Evolutionary conservation across 1,140 invertebrate genomes (phyloP), one percentile per base, ranked within the genome.

Genomic region (Spodoptera litura): DNA sequence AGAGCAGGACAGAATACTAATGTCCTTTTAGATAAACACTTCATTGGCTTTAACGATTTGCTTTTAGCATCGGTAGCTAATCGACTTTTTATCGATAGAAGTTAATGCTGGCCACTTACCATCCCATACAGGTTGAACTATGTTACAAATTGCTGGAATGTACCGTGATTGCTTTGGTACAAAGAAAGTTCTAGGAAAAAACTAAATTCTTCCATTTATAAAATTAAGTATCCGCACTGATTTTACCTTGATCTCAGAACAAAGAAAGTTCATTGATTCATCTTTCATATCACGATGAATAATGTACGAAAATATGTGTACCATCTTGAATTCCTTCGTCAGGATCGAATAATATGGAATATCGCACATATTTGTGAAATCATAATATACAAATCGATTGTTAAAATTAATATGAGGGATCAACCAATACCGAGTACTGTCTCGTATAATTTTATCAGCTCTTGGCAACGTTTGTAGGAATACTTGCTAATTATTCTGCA

Each of bases 11-110:
- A 52, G 66, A n/a, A 66, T 70, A 13, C 44, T 70, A 31, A 70
- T 70, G 66, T 70, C 66, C 49, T 53, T 53, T 52, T 53, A 52
- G 20, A 70, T 70, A 70, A 70, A 70, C 49, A 70, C 66, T 70
- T 70, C 66, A 70, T 70, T 52, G 66, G 31, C 44, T 70, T 70
- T 70, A 70, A 70, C 25, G 66, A 35, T 51, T n/a, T n/a, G 51
- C 66, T 70, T 70, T 27, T 70, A 70, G 49, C 20, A 66, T 66
- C 62, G 38, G 62, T n/a, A 66, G 62, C 62, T 66, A 66, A 66
- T 66, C 62, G 62, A 3, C 35, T 38, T 49, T 49, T 66, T 66
- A 66, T 66, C 62, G 62, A n/a, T 38, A 20, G 15, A 11, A 66
- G 20, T 25, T 49, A 66, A 66, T 66, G 62, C 38, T 49, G 44